phyloP scores from a whole-genome alignment of 1,140 invertebrate species.

The Myzus persicae region DNA sequence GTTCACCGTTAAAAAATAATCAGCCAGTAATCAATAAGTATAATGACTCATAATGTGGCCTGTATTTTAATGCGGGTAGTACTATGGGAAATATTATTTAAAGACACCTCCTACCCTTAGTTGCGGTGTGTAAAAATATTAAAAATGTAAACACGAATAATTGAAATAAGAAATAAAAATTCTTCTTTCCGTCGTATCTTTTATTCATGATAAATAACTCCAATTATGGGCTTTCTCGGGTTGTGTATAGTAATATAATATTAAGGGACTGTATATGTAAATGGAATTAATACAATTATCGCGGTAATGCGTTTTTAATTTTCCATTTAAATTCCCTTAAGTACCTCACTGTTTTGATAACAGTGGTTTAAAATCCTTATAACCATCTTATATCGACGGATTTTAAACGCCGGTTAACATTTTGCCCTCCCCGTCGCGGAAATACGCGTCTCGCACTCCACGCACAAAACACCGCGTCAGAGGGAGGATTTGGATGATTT shows the following conservation, averaged over 20 bases:
- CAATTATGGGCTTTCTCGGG: background rate
- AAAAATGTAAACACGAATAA: background rate
- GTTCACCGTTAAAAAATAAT: background rate
- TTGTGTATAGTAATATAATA: background rate
- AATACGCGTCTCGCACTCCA: background rate
- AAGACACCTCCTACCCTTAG: background rate
- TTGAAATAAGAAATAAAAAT: background rate
- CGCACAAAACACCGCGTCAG: background rate
- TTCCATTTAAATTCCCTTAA: conserved; percentile 58
- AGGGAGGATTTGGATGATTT: conserved; percentile 40
- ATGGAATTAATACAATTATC: conserved; percentile 41
- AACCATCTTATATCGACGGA: conserved; percentile 45
- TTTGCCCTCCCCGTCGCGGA: background rate
- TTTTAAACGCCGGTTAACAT: conserved; percentile 50
- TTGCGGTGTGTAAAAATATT: background rate
- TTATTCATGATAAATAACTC: background rate
- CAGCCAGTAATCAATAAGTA: too few species aligned
- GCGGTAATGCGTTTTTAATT: conserved; percentile 54
- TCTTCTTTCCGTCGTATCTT: background rate
- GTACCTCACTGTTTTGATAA: conserved; percentile 54
- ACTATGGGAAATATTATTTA: background rate
- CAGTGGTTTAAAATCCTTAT: conserved; percentile 51
- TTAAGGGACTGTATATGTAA: background rate
- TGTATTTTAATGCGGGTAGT: too few species aligned
- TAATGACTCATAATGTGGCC: too few species aligned